A percentile compares a stretch with the other conserved stretches of the same genome.
These are phyloP conservation scores for Glaucidium brasilianum DNA, from an alignment of 2,113 vertebrate species.

Conservation along the genomic window DNA sequence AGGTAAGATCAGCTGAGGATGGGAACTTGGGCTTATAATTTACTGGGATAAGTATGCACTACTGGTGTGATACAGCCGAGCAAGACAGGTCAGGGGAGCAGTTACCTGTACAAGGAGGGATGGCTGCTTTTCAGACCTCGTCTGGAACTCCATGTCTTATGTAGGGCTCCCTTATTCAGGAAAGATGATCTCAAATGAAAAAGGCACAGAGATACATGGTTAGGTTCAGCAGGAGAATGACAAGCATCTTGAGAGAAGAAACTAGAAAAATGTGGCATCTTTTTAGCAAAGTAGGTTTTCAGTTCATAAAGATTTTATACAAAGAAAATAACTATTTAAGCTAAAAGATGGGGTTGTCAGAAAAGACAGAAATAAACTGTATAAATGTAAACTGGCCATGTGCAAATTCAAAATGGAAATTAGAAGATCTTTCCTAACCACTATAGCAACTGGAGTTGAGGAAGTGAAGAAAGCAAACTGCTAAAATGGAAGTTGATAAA, in stretches of 20 bases:
- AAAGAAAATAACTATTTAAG: neutral
- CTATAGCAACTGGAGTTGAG: neutral
- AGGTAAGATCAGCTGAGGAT: neutral
- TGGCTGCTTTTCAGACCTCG: neutral
- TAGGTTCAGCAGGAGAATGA: neutral
- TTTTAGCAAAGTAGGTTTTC: neutral
- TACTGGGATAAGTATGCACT: neutral
- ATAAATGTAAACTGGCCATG: neutral
- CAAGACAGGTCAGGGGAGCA: neutral
- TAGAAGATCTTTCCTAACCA: neutral
- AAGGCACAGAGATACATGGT: accelerated
- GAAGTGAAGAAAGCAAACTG: neutral
- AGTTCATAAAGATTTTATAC: neutral
- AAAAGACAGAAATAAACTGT: neutral
- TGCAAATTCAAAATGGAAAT: neutral
- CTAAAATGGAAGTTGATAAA: neutral
- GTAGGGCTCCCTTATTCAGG: neutral
- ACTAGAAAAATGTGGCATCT: neutral
- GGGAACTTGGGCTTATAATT: neutral
- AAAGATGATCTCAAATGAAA: neutral
- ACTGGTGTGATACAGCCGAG: neutral
- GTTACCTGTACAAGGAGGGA: neutral
- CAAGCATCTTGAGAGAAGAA: neutral
- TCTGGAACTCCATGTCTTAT: neutral
- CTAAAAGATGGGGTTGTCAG: neutral